Evolutionary conservation across 2,797 vertebrate genomes (phyloP).

Genomic region (Melanogrammus aeglefinus): DNA sequence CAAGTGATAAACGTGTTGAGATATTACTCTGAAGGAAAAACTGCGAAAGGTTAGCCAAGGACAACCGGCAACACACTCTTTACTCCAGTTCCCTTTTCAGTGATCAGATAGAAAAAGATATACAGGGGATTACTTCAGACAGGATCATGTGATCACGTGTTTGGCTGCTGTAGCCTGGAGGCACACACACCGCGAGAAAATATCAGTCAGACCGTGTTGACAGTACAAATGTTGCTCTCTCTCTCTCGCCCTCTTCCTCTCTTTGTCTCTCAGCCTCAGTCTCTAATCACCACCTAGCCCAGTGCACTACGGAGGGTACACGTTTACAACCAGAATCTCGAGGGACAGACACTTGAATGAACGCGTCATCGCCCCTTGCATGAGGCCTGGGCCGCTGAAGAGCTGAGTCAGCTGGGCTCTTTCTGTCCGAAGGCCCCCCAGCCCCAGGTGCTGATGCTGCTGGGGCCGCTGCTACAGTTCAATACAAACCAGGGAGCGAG

Average conservation of each 20-base stretch:
- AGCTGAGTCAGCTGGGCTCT: slow-evolving; percentile 50
- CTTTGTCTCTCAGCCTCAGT: slow-evolving; percentile 11
- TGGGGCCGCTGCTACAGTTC: slow-evolving; percentile 36
- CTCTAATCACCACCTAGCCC: not conserved
- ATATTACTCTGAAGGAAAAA: slow-evolving; percentile 31
- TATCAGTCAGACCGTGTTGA: not conserved
- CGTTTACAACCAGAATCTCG: not conserved
- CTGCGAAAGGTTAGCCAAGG: slow-evolving; percentile 36
- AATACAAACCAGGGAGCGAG: not conserved
- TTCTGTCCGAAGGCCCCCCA: slow-evolving; percentile 51
- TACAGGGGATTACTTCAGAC: not conserved
- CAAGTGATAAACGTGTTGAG: slow-evolving; percentile 41
- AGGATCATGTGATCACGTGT: not conserved
- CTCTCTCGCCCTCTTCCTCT: not conserved
- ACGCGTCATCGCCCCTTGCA: slow-evolving; percentile 46
- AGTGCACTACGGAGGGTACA: not conserved
- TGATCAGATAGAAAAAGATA: slow-evolving; percentile 32
- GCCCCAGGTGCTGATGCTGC: slow-evolving; percentile 25
- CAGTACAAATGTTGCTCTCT: slow-evolving; percentile 1
- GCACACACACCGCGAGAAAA: not conserved
- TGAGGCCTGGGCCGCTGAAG: slow-evolving; percentile 9
- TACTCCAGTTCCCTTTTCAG: slow-evolving; percentile 32
- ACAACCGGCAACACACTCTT: slow-evolving; percentile 2
- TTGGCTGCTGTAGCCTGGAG: not conserved
- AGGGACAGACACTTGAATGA: not conserved